A percentile compares a stretch with the other conserved stretches of the same genome.
Conservation (phyloP, 2,113 vertebrate species). For the Perognathus longimembris region DNA sequence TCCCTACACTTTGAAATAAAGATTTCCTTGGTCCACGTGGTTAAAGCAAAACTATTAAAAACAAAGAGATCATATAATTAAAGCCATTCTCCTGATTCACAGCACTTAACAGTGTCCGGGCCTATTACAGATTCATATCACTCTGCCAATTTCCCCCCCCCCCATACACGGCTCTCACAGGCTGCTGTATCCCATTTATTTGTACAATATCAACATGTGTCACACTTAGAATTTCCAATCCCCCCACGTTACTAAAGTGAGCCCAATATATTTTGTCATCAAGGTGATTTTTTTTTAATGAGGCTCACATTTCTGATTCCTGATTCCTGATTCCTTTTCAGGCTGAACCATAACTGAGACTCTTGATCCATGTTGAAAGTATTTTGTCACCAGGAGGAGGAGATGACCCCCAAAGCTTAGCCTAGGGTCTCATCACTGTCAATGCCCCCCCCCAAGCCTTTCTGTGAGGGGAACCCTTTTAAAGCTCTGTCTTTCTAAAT, state of each 20-base stretch:
- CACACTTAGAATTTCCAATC: conserved; percentile 56
- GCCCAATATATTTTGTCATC: not conserved
- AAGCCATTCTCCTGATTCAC: not conserved
- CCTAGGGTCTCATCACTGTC: not conserved
- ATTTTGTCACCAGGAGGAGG: conserved; percentile 4
- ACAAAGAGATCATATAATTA: not conserved
- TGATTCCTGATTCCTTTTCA: conserved; percentile 33
- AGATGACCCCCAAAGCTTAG: conserved; percentile 42
- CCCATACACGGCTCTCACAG: too few species aligned
- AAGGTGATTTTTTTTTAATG: not conserved
- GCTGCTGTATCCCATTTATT: conserved; percentile 33
- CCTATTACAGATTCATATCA: conserved; percentile 55
- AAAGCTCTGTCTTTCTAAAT: conserved; percentile 58
- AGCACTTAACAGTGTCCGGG: not conserved
- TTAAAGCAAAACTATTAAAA: not conserved
- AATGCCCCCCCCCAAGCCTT: too few species aligned
- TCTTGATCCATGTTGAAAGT: not conserved
- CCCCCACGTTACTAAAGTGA: conserved; percentile 38
- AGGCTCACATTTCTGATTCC: not conserved
- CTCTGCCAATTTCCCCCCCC: not conserved
- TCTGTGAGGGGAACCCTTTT: not conserved
- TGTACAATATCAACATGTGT: conserved; percentile 58
- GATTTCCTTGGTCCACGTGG: not conserved
- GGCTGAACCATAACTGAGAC: not conserved
- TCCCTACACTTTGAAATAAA: not conserved